phyloP scores from a whole-genome alignment of 2,797 vertebrate genomes.

The Pipistrellus pygmaeus region DNA sequence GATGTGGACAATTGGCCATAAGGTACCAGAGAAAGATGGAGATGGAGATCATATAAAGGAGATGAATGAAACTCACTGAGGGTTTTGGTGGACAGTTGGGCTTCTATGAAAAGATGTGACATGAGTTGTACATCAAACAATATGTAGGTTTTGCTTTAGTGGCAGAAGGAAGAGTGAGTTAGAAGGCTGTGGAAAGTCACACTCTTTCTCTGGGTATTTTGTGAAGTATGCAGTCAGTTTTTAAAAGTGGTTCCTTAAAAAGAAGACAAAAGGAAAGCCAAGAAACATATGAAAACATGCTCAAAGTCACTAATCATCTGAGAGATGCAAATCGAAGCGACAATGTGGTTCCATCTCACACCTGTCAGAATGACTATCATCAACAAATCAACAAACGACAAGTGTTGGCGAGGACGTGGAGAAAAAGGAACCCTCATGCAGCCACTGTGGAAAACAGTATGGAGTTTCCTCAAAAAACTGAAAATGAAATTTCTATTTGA shows the following conservation, averaged over 20 bases:
- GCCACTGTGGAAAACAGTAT: too few species aligned
- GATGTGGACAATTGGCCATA: background rate
- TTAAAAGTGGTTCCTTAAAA: background rate
- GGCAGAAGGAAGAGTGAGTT: background rate
- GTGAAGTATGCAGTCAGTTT: background rate
- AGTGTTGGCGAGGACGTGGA: too few species aligned
- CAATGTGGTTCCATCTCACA: too few species aligned
- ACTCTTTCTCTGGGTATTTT: conserved; percentile 16
- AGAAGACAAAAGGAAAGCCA: too few species aligned
- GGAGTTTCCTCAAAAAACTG: too few species aligned
- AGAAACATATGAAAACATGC: too few species aligned
- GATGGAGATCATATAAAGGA: background rate
- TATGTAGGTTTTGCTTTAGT: background rate
- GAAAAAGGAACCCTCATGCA: too few species aligned
- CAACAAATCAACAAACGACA: too few species aligned
- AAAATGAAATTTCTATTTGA: too few species aligned
- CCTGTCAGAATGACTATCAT: too few species aligned
- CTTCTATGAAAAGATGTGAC: background rate
- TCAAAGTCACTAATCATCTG: too few species aligned
- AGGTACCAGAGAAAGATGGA: background rate
- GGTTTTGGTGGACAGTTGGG: background rate
- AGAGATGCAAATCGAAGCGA: too few species aligned
- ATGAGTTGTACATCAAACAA: background rate
- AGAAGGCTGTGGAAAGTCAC: background rate
- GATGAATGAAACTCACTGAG: background rate